Percentiles rank a stretch among this genome's conserved stretches.
Conservation (phyloP, 2,888 invertebrate species). For the Morpho deidamia region DNA sequence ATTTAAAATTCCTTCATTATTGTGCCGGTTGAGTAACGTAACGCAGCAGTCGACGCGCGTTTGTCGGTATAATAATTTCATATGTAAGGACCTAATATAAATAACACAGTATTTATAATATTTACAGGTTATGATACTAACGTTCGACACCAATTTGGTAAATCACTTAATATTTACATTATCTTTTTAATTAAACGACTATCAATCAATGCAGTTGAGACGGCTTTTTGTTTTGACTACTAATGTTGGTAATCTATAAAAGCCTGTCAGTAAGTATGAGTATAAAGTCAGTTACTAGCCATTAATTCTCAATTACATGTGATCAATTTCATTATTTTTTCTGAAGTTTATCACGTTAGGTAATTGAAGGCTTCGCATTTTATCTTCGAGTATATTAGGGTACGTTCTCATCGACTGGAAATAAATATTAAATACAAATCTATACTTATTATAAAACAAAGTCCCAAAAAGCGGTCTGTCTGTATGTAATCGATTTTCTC, state of each 20-base stretch:
- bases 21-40: no score
- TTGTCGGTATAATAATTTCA: no score
- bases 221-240: conserved; percentile 3
- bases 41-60: no score
- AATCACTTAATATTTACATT: conserved; percentile 8
- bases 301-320: not conserved
- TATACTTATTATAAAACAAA: no score
- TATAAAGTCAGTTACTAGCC: not conserved
- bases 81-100: no score
- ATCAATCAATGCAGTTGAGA: conserved; percentile 1
- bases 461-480: no score
- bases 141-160: not conserved
- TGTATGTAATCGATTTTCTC: no score
- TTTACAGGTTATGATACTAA: not conserved
- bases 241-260: conserved; percentile 1
- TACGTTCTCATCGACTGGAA: not conserved
- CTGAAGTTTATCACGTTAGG: not conserved
- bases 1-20: no score
- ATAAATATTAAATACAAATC: no score
- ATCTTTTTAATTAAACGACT: conserved; percentile 4
- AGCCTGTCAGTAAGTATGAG: conserved; percentile 2
- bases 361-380: not conserved
- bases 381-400: not conserved
- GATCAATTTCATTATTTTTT: not conserved
- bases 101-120: no score